Base-by-base conservation (phyloP, 2,888 invertebrate genomes). In the Dugesia japonica region DNA sequence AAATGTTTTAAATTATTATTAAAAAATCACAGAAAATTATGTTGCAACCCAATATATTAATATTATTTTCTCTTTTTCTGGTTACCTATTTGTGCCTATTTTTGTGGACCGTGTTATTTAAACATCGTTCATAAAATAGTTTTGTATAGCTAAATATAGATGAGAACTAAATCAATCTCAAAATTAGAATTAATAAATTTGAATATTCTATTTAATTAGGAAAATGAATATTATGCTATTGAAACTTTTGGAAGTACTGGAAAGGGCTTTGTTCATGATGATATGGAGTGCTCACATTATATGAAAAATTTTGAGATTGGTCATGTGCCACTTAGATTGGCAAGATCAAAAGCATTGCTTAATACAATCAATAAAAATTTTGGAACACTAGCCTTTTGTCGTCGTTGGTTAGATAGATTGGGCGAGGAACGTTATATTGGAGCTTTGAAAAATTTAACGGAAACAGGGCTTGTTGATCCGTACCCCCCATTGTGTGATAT, bases 241-340 rank as follows among this genome's bases (percentile, higher is more conserved):
- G 98, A 98, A 86, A 99, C 98, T 0, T 98, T 98, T 84, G 98
- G 98, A 71, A 95, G 95, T 7, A 98, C 98, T 0, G 98, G 98
- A n/a, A 86, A 86, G 80, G 88, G 88, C 28, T 84, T 85, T 78
- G 97, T 99, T 0, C 95, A 97, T 83, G 97, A 99, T 83, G 98
- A 98, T 83, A 93, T 95, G 91, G 98, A 99, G 83, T 92, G 92
- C 81, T 97, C 95, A 20, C 98, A 98, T 86, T 99, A 99, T 85
- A 98, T 98, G 97, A 97, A 97, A 86, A 94, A 94, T 85, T 97
- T 90, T 84, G 95, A 98, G 82, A 90, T 90, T 80, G 87, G 87
- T 71, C 94, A 90, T 84, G 92, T 95, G 77, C 94, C 94, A 23
- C 86, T 97, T 77, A 86, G 93, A 83, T 86, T 97, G 82, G 90